Base-by-base conservation (phyloP, 2,888 invertebrate genomes). In the Dyspetes luteomarginatus region DNA sequence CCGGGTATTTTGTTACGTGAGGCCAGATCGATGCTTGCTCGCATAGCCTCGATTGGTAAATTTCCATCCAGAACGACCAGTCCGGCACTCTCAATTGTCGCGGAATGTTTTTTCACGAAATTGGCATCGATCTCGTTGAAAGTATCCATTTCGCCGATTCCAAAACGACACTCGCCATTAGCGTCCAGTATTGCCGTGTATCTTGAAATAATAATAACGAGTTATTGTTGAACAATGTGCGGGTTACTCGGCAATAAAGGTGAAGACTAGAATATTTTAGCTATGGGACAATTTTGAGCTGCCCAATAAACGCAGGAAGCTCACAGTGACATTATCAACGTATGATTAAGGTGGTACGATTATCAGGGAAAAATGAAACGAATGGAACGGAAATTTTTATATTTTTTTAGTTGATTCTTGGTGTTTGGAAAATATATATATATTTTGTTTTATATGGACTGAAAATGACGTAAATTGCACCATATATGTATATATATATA, bases 51-150 rank as follows among this genome's bases (percentile, higher is more conserved):
- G 52, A 94, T 88, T 0, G 96, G 94, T 55, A 97, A 90, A 92
- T 99, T 99, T 5, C 96, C 97, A 91, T 99, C 99, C 68, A 98
- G 92, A 19, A 98, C 93, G 7, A 99, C 94, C 30, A 98, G 91
- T 0, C 97, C 95, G 0, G 97, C 94, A 7, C 92, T 90, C 82
- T 93, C 92, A 26, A 98, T 92, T 0, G 94, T 88, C 0, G 94
- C 89, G 74, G 94, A 93, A 87, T 95, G 93, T 68, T 93, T 92
- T 75, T 93, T 93, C 91, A 96, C 95, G 89, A 95, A 90, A 73
- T 95, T 92, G 0, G 95, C 93, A 4, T 95, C 94, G 74, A 98
- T 96, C 81, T 93, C 92, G 9, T 93, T 90, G 89, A 98, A 97
- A 22, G 97, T 94, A 52, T 93, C 94, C 97, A 98, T 97, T 90